Conservation (phyloP, 2,113 vertebrate genomes). For the Anseranas semipalmata region DNA sequence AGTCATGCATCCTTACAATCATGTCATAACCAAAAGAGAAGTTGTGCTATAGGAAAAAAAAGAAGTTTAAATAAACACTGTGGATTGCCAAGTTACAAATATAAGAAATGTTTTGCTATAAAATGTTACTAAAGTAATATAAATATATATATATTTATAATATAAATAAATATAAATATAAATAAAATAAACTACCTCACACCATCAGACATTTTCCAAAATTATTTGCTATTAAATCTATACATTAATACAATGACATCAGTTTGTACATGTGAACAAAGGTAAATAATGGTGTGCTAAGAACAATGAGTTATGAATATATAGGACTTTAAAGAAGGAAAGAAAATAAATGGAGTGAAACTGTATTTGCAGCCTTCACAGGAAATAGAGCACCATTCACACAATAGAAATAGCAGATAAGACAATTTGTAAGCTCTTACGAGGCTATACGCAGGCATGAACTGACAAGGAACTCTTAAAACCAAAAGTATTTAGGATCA, state of each 20-base stretch:
- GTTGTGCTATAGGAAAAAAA: not conserved
- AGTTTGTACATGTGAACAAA: not conserved
- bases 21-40: not conserved
- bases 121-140: not conserved
- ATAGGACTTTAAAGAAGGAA: conserved; percentile 2
- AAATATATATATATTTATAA: no score
- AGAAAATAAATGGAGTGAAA: conserved; percentile 4
- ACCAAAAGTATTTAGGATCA: not conserved
- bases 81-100: not conserved
- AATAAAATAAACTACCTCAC: not conserved
- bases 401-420: not conserved
- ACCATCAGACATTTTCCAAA: not conserved
- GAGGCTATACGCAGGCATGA: not conserved
- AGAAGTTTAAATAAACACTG: not conserved
- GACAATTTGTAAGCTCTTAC: conserved; percentile 44
- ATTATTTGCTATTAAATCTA: not conserved
- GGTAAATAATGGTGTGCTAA: conserved; percentile 17
- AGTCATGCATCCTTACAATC: not conserved
- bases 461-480: conserved; percentile 17
- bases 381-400: conserved; percentile 19
- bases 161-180: no score
- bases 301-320: not conserved
- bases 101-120: not conserved
- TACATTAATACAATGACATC: not conserved
- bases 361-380: conserved; percentile 13